Conservation (phyloP, 2,888 invertebrate species). For the Amblyteles armatorius region DNA sequence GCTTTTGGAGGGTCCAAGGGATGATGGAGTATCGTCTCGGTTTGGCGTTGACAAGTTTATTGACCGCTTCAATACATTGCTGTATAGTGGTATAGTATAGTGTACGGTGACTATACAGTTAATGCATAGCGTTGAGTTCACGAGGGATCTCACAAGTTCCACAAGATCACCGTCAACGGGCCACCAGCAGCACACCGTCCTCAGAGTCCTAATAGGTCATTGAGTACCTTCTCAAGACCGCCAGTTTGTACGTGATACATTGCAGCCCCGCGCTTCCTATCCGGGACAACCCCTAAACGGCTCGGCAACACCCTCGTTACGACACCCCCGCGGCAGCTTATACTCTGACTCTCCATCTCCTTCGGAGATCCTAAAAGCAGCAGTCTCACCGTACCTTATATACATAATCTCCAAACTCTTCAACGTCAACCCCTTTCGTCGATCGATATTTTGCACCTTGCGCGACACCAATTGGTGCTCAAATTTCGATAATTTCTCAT, state of each 20-base stretch:
- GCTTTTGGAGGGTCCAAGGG: constrained; percentile 32
- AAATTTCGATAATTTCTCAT: constrained; percentile 6
- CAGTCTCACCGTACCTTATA: constrained; percentile 26
- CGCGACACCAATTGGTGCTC: background rate
- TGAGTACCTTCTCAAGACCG: constrained; percentile 67
- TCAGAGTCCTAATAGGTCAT: constrained; percentile 72
- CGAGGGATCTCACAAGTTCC: constrained; percentile 51
- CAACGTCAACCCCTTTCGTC: constrained; percentile 21
- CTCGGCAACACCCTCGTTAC: constrained; percentile 60
- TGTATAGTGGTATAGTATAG: constrained; percentile 37
- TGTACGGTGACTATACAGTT: constrained; percentile 22
- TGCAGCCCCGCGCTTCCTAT: constrained; percentile 52
- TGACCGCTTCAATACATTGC: constrained; percentile 53
- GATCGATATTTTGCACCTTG: constrained; percentile 43
- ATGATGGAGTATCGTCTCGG: constrained; percentile 73
- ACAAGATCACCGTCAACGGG: constrained; percentile 67
- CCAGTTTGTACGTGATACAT: constrained; percentile 68
- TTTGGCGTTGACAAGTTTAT: constrained; percentile 74
- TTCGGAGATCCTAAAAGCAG: constrained; percentile 44
- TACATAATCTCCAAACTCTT: constrained; percentile 54
- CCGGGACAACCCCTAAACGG: constrained; percentile 57
- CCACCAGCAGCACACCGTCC: constrained; percentile 65
- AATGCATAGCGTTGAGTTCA: constrained; percentile 34
- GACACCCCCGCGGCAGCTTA: constrained; percentile 41
- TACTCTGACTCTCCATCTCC: constrained; percentile 51